Base-by-base conservation (phyloP, 2,888 invertebrate species). In the Imbricaverruca yamaguchii region DNA sequence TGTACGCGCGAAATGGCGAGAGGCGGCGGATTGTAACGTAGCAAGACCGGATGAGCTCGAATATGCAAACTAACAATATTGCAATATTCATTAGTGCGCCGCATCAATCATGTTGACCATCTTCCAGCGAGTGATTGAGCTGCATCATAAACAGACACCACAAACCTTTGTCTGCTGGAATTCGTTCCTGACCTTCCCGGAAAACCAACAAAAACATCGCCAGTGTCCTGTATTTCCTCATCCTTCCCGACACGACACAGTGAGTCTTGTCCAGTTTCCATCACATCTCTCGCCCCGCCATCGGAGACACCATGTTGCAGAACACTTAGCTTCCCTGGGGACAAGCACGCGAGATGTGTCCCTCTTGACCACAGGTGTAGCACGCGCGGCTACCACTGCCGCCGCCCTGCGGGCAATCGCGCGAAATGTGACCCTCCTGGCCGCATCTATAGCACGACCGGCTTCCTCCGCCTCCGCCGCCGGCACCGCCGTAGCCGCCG, bases 191-290 rank as follows among this genome's bases (percentile, higher is more conserved):
- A 39, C 39, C 39, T 39, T 39, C 39, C 39, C 2, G 39, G 39
- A 39, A 39, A 39, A 39, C 39, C 39, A 39, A 39, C 39, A 39
- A 39, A 39, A 39, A 39, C 39, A 39, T 65, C 67, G 65, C 39
- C 63, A 65, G 67, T n/a, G 67, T 61, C 55, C 63, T 80, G 67
- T 80, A 80, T 80, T 63, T 63, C 18, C 63, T 63, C 21, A 21
- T 18, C 18, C 13, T 63, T 18, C 63, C 13, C 18, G 18, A 63
- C 63, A 63, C 18, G 63, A 63, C 63, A 63, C 21, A 13, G 18
- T 63, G 63, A 63, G 18, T 15, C 13, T 63, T 63, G 13, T 63
- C 13, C 21, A 63, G 63, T 63, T 63, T 18, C 63, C 18, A 18
- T 18, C 63, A 63, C 63, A 21, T 15, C 63, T 63, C 1, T 18